Percentiles rank a stretch among this genome's conserved stretches.
Conservation (phyloP, 1,140 invertebrate species). For the Lutraria rhynchaena region DNA sequence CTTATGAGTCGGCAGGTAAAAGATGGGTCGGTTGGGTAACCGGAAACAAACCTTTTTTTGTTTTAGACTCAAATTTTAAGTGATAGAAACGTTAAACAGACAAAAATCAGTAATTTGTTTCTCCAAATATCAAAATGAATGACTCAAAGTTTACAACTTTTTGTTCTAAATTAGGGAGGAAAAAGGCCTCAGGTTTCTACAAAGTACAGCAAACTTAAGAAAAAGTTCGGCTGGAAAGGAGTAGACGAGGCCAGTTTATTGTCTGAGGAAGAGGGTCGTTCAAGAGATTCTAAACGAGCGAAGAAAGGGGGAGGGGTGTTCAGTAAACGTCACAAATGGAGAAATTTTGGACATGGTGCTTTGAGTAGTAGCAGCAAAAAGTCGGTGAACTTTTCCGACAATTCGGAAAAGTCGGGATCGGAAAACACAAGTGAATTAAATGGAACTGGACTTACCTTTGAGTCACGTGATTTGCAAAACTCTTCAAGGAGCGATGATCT, state of each 20-base stretch:
- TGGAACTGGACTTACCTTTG: background rate
- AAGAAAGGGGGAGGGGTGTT: constrained; percentile 55
- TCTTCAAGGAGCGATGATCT: background rate
- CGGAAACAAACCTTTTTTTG: too few relatives aligned
- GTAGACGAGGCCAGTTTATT: constrained; percentile 36
- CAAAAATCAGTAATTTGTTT: too few relatives aligned
- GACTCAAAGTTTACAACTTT: too few relatives aligned
- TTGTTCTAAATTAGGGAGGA: too few relatives aligned
- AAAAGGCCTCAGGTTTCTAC: constrained; percentile 45
- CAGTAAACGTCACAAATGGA: constrained; percentile 56
- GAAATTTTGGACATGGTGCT: constrained; percentile 2
- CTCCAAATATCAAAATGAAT: too few relatives aligned
- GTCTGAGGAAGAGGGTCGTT: constrained; percentile 46
- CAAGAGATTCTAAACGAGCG: constrained; percentile 51
- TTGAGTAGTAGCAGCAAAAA: constrained; percentile 16
- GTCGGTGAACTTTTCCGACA: constrained; percentile 39
- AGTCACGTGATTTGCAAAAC: background rate
- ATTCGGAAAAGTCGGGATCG: constrained; percentile 13
- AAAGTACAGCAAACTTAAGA: constrained; percentile 54
- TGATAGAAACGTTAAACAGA: too few relatives aligned
- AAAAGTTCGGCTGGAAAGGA: constrained; percentile 43
- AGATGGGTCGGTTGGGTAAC: too few relatives aligned
- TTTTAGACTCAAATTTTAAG: too few relatives aligned
- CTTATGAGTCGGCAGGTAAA: too few relatives aligned
- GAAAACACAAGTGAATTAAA: constrained; percentile 13